Evolutionary conservation across 2,888 invertebrate genomes (phyloP), one percentile per base, ranked within the genome.

Genomic region (Zelleria hepariella): DNA sequence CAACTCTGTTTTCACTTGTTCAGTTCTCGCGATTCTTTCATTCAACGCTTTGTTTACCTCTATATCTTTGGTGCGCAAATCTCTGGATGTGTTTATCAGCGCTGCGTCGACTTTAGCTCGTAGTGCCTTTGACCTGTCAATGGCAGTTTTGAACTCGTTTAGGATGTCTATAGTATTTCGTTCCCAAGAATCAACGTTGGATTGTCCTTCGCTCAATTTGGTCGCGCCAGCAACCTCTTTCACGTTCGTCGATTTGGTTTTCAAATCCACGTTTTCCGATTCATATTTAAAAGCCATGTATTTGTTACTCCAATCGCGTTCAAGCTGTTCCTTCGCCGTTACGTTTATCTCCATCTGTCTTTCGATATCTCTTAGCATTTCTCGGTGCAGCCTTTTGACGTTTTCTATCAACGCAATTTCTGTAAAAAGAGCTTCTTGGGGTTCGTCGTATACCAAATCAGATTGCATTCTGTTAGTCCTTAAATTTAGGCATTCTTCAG

Each of bases 291-390:
- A 93, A 1, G 96, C 92, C 65, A 95, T 92, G 65, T 90, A 91
- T 82, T 97, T 97, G 73, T 97, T 95, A 67, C 96, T 95, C 96
- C 96, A 97, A 74, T 97, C 96, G 64, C 91, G 92, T 82, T 97
- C 97, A 62, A 97, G 75, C 24, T 94, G 91, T 63, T 92, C 91
- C 71, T 96, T 96, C 0, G 94, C 93, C 0, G 94, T 92, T 57
- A 94, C 92, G 68, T 96, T 93, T 73, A 94, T 92, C 23, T 90
- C 75, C 67, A 94, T 81, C 73, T 95, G 95, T 58, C 90, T 84
- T 60, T 94, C 92, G 1, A 95, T 91, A 63, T 94, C 93, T 62
- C 90, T 89, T 7, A 94, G 73, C 51, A 92, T 91, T 64, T 92
- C 91, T n/a, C 85, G 80, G 53, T 95, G 90, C 0, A 92, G 72